Evolutionary conservation across 2,797 vertebrate species (phyloP).

Genomic region (Australoheros facetus): DNA sequence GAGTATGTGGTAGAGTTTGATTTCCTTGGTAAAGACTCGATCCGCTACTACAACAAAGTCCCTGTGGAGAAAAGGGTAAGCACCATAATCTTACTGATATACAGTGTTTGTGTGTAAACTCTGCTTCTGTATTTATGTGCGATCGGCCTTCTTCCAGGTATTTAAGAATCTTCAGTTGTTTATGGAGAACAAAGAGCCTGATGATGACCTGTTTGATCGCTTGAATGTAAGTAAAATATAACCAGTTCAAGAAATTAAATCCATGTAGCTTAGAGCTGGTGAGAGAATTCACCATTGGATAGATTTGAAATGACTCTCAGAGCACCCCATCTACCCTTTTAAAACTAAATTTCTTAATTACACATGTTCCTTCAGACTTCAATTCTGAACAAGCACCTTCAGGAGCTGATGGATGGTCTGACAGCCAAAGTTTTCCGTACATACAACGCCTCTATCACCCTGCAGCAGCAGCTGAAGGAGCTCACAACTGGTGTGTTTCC

Average conservation of each 20-base stretch:
- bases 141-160: constrained; percentile 78
- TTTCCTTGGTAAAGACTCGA: constrained; percentile 97
- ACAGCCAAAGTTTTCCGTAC: constrained; percentile 98
- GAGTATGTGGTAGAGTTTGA: constrained; percentile 97
- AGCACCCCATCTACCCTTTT: background rate
- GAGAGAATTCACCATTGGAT: background rate
- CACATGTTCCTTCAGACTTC: constrained; percentile 82
- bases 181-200: constrained; percentile 98
- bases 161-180: constrained; percentile 99
- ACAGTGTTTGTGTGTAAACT: background rate
- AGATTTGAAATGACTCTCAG: background rate
- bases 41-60: constrained; percentile 98
- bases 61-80: constrained; percentile 97
- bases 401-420: constrained; percentile 97
- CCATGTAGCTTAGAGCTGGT: background rate
- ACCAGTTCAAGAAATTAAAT: background rate
- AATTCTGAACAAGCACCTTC: constrained; percentile 97
- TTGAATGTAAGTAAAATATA: constrained; percentile 88
- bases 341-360: background rate
- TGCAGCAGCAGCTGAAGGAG: constrained; percentile 94
- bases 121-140: background rate
- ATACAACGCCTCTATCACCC: constrained; percentile 95
- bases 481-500: constrained; percentile 80
- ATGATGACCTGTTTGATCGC: constrained; percentile 96
- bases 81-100: background rate